Percentiles rank a stretch among this genome's conserved stretches.
Conservation (phyloP, 2,888 invertebrate genomes). For the Dryobotodes eremita region DNA sequence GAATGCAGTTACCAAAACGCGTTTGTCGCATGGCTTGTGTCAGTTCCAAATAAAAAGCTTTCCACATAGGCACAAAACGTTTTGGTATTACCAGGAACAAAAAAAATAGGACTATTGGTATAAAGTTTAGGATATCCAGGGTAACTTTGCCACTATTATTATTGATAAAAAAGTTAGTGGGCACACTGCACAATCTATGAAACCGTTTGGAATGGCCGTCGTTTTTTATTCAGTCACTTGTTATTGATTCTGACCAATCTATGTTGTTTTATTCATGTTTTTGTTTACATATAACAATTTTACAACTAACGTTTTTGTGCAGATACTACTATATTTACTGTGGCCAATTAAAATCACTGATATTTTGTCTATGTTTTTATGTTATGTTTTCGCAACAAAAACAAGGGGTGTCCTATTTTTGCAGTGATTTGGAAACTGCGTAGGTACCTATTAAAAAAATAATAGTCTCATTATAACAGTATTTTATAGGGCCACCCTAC, state of each 20-base stretch:
- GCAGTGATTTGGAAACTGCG: no score
- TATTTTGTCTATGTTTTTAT: background rate
- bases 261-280: constrained; percentile 20
- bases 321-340: background rate
- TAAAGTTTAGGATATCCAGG: constrained; percentile 23
- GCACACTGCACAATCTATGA: constrained; percentile 19
- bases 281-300: background rate
- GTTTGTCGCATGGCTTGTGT: constrained; percentile 43
- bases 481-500: constrained; percentile 55
- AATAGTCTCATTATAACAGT: constrained; percentile 19
- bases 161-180: constrained; percentile 37
- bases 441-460: constrained; percentile 1
- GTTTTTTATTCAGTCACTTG: constrained; percentile 27
- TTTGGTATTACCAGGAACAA: constrained; percentile 28
- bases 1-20: constrained; percentile 33
- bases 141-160: background rate
- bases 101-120: constrained; percentile 28
- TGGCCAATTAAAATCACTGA: background rate
- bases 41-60: constrained; percentile 36
- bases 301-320: background rate
- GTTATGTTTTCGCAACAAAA: constrained; percentile 5
- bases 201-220: constrained; percentile 15
- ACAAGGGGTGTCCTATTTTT: background rate
- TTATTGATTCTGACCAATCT: constrained; percentile 41
- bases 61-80: constrained; percentile 16